These are phyloP conservation scores for Fabriciana adippe DNA, from an alignment of 2,888 invertebrate species.

Conservation along the genomic window DNA sequence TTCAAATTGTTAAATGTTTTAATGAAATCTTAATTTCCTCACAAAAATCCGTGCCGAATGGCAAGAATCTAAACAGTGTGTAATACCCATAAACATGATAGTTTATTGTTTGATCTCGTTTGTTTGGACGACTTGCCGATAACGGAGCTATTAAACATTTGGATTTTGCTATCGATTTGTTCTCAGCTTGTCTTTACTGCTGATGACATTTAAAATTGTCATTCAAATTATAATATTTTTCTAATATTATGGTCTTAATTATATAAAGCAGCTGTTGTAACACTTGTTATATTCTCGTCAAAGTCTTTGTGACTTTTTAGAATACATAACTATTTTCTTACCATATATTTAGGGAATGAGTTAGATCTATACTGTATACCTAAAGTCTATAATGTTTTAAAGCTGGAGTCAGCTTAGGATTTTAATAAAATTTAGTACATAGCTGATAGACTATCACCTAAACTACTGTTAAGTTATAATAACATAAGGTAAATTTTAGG, in stretches of 20 bases:
- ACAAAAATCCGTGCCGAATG: constrained; percentile 31
- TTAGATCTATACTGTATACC: too few species aligned
- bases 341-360: too few species aligned
- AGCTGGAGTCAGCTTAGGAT: too few species aligned
- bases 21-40: constrained; percentile 25
- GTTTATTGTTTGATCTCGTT: constrained; percentile 28
- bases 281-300: too few species aligned
- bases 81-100: constrained; percentile 22
- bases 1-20: constrained; percentile 19
- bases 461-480: too few species aligned
- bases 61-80: constrained; percentile 29
- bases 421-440: too few species aligned
- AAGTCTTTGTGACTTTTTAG: too few species aligned
- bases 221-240: background rate
- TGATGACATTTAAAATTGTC: background rate
- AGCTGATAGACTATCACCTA: too few species aligned
- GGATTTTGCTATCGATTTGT: constrained; percentile 9
- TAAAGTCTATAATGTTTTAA: too few species aligned
- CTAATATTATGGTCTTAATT: background rate
- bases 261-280: too few species aligned
- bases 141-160: constrained; percentile 28
- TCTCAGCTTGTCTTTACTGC: background rate
- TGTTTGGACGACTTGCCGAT: constrained; percentile 27
- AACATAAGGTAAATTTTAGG: too few species aligned
- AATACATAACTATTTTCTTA: too few species aligned